Base-by-base conservation (phyloP, 2,797 vertebrate genomes). In the Anniella stebbinsi region DNA sequence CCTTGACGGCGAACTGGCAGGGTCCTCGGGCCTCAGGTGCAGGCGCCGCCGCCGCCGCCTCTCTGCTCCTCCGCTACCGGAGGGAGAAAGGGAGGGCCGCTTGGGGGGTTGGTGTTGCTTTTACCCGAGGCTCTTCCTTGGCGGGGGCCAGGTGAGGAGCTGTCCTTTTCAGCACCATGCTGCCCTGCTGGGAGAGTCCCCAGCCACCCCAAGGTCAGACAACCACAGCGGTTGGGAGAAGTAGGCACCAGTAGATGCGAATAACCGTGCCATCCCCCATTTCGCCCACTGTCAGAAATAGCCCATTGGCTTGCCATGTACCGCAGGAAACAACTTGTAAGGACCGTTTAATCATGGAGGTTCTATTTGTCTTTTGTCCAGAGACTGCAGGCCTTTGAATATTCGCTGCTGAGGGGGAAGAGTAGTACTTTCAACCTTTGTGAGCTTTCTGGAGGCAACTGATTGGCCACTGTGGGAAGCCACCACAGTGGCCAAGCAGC, bases 91-190 rank as follows among this genome's bases (percentile, higher is more conserved):
- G 70, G 45, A 48, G n/a, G 1, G 5, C 45, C 33, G 12, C 12
- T 45, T 9, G 36, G 4, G 13, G 13, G 15, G 78, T 80, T 51
- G 70, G 57, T 11, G 54, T 4, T 2, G 15, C 70, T 84, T 75
- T 48, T 1, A 45, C 70, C 54, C 51, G 30, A 36, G 25, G 67
- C 18, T 13, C 63, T 84, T 25, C 60, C 28, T 60, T 70, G 63
- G 4, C 12, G 17, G 88, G 48, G 76, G 66, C 33, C 94, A 95
- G 93, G 92, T 93, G 91, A 28, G 96, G 97, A 97, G 97, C 97
- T 97, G 97, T 97, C 96, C 97, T 86, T 48, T 96, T 97, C 97
- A 97, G 97, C 97, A 97, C 96, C 94, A 91, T 17, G 48, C 8
- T 76, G 69, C 54, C 81, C 41, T 82, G 66, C 33, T 57, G 84